Conservation (phyloP, 2,113 vertebrate genomes). For the Laticauda laticaudata region DNA sequence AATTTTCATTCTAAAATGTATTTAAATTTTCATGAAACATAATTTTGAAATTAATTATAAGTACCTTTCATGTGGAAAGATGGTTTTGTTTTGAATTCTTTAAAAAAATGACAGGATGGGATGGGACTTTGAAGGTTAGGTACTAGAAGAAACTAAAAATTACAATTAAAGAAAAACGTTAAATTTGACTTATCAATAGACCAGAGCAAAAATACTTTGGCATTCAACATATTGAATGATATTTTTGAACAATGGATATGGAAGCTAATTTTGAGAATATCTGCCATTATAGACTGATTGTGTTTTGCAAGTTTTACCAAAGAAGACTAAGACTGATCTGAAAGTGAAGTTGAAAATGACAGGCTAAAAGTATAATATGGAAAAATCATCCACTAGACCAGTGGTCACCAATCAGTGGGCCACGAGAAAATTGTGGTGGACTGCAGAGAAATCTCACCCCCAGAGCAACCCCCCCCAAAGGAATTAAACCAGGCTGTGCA, state of each 20-base stretch:
- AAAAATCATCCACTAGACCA: neutral
- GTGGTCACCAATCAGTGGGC: no score
- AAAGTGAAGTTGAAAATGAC: neutral
- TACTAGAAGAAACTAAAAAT: neutral
- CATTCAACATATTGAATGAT: neutral
- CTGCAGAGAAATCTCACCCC: no score
- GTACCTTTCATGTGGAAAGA: neutral
- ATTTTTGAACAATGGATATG: neutral
- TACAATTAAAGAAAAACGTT: neutral
- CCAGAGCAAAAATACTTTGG: neutral
- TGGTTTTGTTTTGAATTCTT: neutral
- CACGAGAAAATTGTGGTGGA: no score
- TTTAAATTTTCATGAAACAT: neutral
- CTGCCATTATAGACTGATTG: neutral
- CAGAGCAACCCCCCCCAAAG: no score
- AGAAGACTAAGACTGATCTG: neutral
- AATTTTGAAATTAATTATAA: neutral
- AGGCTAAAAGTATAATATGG: neutral
- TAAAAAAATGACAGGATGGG: neutral
- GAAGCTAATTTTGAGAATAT: neutral
- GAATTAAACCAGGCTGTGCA: no score
- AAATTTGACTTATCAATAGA: neutral
- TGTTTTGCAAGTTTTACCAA: neutral
- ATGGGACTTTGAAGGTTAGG: neutral
- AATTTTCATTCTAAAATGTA: no score